Evolutionary conservation across 2,888 invertebrate species (phyloP), one percentile per base, ranked within the genome.

Genomic region (Amblyteles armatorius): DNA sequence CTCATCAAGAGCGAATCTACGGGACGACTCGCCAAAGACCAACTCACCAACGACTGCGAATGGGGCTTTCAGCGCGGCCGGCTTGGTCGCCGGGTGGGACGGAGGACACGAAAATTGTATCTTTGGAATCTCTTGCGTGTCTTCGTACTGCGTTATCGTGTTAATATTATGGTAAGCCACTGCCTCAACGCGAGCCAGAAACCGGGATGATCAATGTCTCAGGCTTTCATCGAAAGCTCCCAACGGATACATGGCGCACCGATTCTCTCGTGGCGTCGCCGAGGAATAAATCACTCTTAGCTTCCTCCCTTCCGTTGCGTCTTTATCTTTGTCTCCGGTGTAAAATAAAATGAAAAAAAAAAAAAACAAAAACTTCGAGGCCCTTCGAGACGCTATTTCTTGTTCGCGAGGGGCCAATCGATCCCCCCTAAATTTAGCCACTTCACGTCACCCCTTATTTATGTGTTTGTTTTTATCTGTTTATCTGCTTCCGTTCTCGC

Each of bases 321-420:
- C 26, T 57, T 22, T 57, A 4, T 19, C 48, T 57, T 44, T 29
- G 22, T 63, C 60, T 16, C 26, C 11, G 26, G 16, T 19, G 22
- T 16, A 13, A 36, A 50, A 69, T 29, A 69, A 26, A 78, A 60
- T n/a, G 13, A 60, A 60, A 36, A 1, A 22, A 22, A 22, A 65
- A 33, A 9, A 81, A 26, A 26, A 26, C 52, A 33, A 9, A 81
- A 67, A 29, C 13, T 48, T 55, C 13, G 44, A 7, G 22, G 26
- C 13, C 19, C 44, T 3, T 57, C 52, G 29, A 67, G 44, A 7
- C 33, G 74, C 26, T 60, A 74, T 74, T 80, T 60, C 48, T 63
- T 33, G 60, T 68, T 60, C 68, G 74, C 29, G 68, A 68, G 67
- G 48, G 40, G 33, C 7, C 22, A 57, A 74, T 67, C 73, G 19